phyloP scores from a whole-genome alignment of 2,113 vertebrate species.

The Bos taurus region DNA sequence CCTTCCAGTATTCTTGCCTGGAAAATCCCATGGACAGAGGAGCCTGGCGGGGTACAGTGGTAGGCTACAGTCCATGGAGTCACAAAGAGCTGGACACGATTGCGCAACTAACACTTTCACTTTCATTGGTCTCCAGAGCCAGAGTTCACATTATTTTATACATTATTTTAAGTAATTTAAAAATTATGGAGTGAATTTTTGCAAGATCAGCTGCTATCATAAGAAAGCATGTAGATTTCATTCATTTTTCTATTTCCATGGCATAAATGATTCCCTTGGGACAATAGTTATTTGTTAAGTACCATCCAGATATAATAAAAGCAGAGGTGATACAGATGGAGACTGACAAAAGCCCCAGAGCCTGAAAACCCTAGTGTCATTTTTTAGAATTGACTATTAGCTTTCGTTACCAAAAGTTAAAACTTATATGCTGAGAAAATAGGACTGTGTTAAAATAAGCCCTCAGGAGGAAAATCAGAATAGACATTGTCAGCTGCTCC shows the following conservation, averaged over 20 bases:
- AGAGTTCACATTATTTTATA: background rate
- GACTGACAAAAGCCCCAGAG: background rate
- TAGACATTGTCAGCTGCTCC: conserved; percentile 32
- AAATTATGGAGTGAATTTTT: background rate
- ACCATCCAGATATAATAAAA: background rate
- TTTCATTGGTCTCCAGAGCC: background rate
- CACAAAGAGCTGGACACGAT: background rate
- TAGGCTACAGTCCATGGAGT: background rate
- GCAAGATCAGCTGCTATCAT: background rate
- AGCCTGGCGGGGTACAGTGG: background rate
- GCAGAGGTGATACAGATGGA: background rate
- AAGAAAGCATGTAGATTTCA: background rate
- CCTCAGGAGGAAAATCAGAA: background rate
- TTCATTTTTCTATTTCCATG: conserved; percentile 22
- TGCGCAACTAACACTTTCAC: background rate
- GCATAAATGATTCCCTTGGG: background rate
- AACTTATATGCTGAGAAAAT: background rate
- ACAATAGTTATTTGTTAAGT: conserved; percentile 1
- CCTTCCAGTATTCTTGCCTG: background rate
- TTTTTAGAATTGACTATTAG: conserved; percentile 23
- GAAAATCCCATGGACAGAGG: background rate
- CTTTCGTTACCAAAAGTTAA: conserved; percentile 24
- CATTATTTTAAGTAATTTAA: background rate
- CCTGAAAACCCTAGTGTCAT: background rate
- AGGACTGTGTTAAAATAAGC: conserved; percentile 27